Percentiles rank a stretch among this genome's conserved stretches.
Conservation (phyloP, 1,140 invertebrate species). For the Saccostrea echinata region DNA sequence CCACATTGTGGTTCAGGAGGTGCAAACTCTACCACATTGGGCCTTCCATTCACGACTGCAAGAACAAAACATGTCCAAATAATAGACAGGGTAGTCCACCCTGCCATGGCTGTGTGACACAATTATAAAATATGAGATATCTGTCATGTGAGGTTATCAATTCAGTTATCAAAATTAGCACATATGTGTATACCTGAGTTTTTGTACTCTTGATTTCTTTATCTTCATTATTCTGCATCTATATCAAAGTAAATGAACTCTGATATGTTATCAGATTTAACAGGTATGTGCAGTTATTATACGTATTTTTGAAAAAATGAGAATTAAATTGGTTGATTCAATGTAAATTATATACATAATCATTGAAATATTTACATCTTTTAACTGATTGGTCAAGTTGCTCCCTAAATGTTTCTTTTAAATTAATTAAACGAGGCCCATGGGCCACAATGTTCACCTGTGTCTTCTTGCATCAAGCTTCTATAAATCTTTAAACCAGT, state of each 20-base stretch:
- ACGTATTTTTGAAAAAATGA: background rate
- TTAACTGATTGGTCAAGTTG: too few species aligned
- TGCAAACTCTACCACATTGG: conserved; percentile 6
- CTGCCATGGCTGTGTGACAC: background rate
- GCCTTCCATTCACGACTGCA: background rate
- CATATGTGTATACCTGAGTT: background rate
- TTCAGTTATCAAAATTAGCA: background rate
- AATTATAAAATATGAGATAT: background rate
- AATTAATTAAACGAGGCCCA: too few species aligned
- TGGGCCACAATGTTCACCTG: too few species aligned
- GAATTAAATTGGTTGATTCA: too few species aligned
- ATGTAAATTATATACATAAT: too few species aligned
- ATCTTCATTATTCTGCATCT: background rate
- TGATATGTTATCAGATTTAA: background rate
- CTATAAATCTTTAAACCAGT: too few species aligned
- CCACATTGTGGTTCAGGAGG: conserved; percentile 26
- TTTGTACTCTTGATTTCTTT: background rate
- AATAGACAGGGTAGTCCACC: background rate
- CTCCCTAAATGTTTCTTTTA: too few species aligned
- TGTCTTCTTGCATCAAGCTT: too few species aligned
- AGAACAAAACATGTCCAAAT: background rate
- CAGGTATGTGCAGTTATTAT: background rate
- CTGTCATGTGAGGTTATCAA: background rate
- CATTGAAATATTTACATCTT: too few species aligned
- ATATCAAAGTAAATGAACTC: background rate